Base-by-base conservation (phyloP, 1,140 invertebrate genomes). In the Drosophila jambulina region DNA sequence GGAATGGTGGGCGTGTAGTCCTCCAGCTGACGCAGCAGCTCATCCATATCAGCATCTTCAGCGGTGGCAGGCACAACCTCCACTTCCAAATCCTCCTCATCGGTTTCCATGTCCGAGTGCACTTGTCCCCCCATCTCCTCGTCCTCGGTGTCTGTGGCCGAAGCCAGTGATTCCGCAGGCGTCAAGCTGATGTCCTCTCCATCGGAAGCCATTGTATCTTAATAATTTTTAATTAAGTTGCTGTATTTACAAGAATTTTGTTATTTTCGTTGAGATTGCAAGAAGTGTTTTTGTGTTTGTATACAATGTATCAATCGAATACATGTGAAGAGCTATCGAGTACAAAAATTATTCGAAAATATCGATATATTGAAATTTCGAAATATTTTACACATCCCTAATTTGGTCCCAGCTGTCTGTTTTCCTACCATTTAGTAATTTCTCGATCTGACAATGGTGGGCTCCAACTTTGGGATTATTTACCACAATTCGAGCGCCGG, bases 1-100 rank as follows among this genome's bases (percentile, higher is more conserved):
- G 91, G 91, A 32, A 92, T 54, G 0, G 91, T 92, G 10, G 91
- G 91, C 13, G 81, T 80, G 85, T 99, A 99, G 90, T 99, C 98
- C 93, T 99, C 98, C 4, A 99, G 93, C 90, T 99, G 98, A 4
- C 93, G 68, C 0, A 95, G 70, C 51, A 95, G 45, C 17, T 90
- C 85, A 43, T 91, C 86, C 71, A 91, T 67, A 23, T 85, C 82
- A 6, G 63, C 68, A 12, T 86, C 78, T 4, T 82, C 86, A 1
- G 45, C 36, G 0, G 78, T 64, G 1, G 68, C 38, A 13, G 86
- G 81, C 13, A 79, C 79, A 13, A 36, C 58, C 63, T 91, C 86
- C 2, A 90, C 75, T 0, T 90, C 86, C n/a, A 84, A 54, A 13
- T 61, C 59, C 10, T 90, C 85, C 3, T 68, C 71, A 12, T 80